Base-by-base conservation (phyloP, 2,888 invertebrate species). In the Caenorhabditis plicata region DNA sequence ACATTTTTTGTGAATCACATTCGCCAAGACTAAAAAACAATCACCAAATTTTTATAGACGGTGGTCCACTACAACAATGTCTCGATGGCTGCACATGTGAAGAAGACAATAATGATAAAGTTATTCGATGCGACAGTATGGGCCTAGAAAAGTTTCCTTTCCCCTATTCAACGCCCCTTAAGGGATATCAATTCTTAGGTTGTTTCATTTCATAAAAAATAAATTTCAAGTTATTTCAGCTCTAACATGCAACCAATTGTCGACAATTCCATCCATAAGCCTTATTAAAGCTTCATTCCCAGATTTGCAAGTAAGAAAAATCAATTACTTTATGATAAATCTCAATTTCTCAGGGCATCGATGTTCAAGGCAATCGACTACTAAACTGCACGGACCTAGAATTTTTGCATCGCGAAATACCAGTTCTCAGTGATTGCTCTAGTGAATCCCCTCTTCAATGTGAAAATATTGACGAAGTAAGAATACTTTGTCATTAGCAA, bases 281-380 rank as follows among this genome's bases (percentile, higher is more conserved):
- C 33, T 70, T 41, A 50, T 70, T 40, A 56, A 60, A 19, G 67
- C 67, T 8, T 58, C 63, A 1, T 70, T 70, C 61, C 70, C 70
- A 15, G 67, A 67, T 42, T 44, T 70, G n/a, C n/a, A n/a, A n/a
- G n/a, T n/a, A n/a, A n/a, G n/a, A n/a, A n/a, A n/a, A n/a, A n/a
- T n/a, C n/a, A n/a, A n/a, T n/a, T n/a, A n/a, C n/a, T n/a, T n/a
- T n/a, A n/a, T n/a, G n/a, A n/a, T n/a, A n/a, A n/a, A n/a, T n/a
- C n/a, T n/a, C n/a, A n/a, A n/a, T n/a, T n/a, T n/a, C n/a, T 17
- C 65, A 67, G 48, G 66, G 67, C 26, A 67, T 69, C 19, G 69
- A 69, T 40, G 64, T 69, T 27, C 64, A 69, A 41, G 69, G 69
- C 45, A 69, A 69, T 39, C 31, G 56, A 3, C 38, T 45, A 7